phyloP scores from a whole-genome alignment of 2,888 invertebrate species.

The Synergus japonicus region DNA sequence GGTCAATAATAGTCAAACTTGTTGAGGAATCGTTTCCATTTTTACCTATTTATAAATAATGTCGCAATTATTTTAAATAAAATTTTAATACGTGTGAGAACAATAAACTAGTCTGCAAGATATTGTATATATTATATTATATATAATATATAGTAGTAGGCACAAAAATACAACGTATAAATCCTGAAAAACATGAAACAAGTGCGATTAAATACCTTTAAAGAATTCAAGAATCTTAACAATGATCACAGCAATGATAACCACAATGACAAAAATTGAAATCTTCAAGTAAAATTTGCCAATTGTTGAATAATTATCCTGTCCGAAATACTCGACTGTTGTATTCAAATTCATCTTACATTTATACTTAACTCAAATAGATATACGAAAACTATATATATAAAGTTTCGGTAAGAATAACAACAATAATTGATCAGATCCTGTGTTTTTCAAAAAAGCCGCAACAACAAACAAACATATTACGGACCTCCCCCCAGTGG shows the following conservation, averaged over 20 bases:
- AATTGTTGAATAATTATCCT: not conserved
- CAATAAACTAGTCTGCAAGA: no score
- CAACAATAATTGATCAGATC: not conserved
- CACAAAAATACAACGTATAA: not conserved
- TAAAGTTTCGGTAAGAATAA: not conserved
- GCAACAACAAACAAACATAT: no score
- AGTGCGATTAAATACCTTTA: constrained; percentile 6
- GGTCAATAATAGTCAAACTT: not conserved
- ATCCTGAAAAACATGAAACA: not conserved
- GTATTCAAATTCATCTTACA: not conserved
- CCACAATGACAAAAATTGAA: not conserved
- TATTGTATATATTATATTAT: no score
- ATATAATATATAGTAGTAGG: no score
- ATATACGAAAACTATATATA: not conserved
- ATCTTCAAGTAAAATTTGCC: not conserved
- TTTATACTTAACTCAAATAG: not conserved
- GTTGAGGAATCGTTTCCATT: not conserved
- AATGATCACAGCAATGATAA: not conserved
- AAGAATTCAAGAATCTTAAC: not conserved
- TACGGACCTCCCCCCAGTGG: no score
- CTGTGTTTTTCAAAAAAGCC: not conserved
- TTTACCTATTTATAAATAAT: not conserved
- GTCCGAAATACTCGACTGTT: not conserved
- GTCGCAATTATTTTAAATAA: not conserved
- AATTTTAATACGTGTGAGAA: no score